These are phyloP conservation scores for Synanthedon andrenaeformis DNA, from an alignment of 2,888 invertebrate genomes.

Conservation along the genomic window DNA sequence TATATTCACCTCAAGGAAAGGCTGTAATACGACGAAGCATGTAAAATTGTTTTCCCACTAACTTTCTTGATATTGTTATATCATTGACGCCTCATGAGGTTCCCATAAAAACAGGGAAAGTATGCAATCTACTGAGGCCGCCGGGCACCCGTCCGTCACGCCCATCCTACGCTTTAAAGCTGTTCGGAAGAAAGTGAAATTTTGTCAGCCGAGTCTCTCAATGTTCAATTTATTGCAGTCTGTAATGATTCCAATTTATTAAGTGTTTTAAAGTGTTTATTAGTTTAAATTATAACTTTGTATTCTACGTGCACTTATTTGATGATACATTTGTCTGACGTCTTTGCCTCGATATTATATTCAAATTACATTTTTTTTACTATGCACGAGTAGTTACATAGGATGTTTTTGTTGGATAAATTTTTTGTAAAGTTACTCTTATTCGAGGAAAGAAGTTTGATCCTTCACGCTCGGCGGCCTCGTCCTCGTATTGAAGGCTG, in stretches of 20 bases:
- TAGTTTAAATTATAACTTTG: neutral
- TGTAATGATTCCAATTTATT: neutral
- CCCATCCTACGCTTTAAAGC: conserved; percentile 41
- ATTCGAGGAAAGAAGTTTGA: conserved; percentile 6
- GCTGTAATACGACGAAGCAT: neutral
- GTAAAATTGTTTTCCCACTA: neutral
- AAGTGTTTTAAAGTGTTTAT: neutral
- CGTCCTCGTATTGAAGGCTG: conserved; percentile 34
- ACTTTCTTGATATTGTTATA: conserved; percentile 39
- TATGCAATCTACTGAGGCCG: conserved; percentile 50
- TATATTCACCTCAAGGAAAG: too few species aligned
- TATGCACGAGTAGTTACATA: too few species aligned
- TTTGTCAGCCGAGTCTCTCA: conserved; percentile 24
- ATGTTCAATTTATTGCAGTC: conserved; percentile 7
- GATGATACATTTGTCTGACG: too few species aligned
- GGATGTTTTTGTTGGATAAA: too few species aligned
- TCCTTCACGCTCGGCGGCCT: conserved; percentile 41
- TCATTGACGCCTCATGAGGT: conserved; percentile 43
- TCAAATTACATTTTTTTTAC: too few species aligned
- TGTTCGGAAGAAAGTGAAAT: conserved; percentile 58
- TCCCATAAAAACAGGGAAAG: conserved; percentile 68
- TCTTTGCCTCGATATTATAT: too few species aligned
- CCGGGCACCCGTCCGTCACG: conserved; percentile 39
- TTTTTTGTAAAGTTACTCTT: neutral
- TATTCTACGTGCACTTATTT: too few species aligned